phyloP scores from a whole-genome alignment of 2,888 invertebrate species.

The Brachyptera risi region DNA sequence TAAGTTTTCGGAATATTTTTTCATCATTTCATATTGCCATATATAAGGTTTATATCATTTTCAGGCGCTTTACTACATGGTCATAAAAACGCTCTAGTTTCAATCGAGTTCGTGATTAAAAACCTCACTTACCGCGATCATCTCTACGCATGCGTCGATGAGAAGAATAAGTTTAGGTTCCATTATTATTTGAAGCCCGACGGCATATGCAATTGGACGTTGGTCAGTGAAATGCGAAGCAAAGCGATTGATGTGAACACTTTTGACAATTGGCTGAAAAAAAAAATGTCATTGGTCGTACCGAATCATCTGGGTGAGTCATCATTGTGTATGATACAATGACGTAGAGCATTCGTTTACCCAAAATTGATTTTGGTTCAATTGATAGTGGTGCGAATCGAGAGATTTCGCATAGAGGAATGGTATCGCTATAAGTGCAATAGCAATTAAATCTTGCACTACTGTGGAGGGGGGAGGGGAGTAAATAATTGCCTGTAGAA shows the following conservation, averaged over 20 bases:
- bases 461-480: too few species aligned
- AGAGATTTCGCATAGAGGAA: too few species aligned
- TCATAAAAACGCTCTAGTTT: slow-evolving; percentile 38
- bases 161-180: slow-evolving; percentile 32
- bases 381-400: too few species aligned
- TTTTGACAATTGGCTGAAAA: slow-evolving; percentile 36
- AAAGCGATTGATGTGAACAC: slow-evolving; percentile 31
- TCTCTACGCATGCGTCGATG: slow-evolving; percentile 38
- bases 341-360: too few species aligned
- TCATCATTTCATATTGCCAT: too few species aligned
- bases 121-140: slow-evolving; percentile 38
- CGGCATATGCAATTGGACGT: slow-evolving; percentile 35
- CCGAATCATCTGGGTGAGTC: slow-evolving; percentile 46
- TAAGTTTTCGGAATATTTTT: too few species aligned
- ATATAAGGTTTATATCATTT: not conserved
- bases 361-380: too few species aligned
- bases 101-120: slow-evolving; percentile 36
- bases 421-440: too few species aligned
- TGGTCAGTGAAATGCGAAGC: slow-evolving; percentile 33
- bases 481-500: too few species aligned
- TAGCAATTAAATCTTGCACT: too few species aligned
- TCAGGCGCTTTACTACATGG: slow-evolving; percentile 40
- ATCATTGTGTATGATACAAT: too few species aligned
- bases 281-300: slow-evolving; percentile 53
- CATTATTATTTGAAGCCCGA: slow-evolving; percentile 34